These are phyloP conservation scores for Beris chalybata DNA, from an alignment of 2,888 invertebrate genomes.

Conservation along the genomic window DNA sequence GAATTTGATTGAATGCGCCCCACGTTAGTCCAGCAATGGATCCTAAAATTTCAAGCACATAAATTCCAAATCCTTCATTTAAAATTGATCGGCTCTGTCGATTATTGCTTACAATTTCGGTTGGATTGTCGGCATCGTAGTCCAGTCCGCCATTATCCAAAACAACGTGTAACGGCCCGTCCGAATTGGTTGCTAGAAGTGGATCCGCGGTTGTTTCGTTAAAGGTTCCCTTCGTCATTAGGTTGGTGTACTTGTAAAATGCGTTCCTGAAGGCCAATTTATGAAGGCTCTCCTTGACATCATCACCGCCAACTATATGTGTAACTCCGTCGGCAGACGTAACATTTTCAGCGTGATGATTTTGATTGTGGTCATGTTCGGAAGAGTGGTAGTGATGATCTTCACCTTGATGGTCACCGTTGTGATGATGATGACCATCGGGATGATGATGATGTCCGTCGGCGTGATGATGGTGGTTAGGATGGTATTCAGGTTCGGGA, in stretches of 20 bases:
- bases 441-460: constrained; percentile 3
- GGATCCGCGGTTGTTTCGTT: constrained; percentile 22
- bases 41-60: constrained; percentile 42
- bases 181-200: constrained; percentile 1
- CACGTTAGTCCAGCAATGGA: constrained; percentile 40
- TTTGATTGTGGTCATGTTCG: constrained; percentile 4
- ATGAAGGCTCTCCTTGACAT: constrained; percentile 11
- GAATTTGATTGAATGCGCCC: constrained; percentile 40
- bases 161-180: constrained; percentile 19
- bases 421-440: neutral
- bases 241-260: constrained; percentile 36
- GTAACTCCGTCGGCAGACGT: constrained; percentile 6
- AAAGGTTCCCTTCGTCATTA: constrained; percentile 15
- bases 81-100: constrained; percentile 20
- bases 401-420: neutral
- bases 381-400: constrained; percentile 3
- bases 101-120: neutral
- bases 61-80: constrained; percentile 39
- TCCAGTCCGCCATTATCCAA: constrained; percentile 10
- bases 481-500: neutral
- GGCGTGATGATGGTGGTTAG: constrained; percentile 3
- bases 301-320: constrained; percentile 9
- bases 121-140: constrained; percentile 12
- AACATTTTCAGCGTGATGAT: neutral
- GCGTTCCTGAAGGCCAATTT: constrained; percentile 34